Evolutionary conservation across 2,797 vertebrate species (phyloP).

Genomic region (Pseudochromis fuscus): DNA sequence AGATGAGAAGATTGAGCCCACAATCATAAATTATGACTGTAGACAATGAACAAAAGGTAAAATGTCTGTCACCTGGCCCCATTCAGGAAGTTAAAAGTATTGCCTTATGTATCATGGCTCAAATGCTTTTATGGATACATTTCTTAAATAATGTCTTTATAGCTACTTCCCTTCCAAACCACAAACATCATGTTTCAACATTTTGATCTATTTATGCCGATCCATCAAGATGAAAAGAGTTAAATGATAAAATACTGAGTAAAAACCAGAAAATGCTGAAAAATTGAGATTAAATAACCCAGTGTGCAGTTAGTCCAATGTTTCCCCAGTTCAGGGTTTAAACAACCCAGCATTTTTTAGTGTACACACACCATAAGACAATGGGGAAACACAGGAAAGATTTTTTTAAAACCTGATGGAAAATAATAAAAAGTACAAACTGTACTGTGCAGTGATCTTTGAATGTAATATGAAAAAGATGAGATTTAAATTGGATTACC

Average conservation of each 20-base stretch:
- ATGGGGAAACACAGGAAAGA: not conserved
- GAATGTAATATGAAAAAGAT: not conserved
- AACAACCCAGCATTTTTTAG: too few relatives aligned
- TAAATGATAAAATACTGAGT: too few relatives aligned
- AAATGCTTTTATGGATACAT: conserved; percentile 72
- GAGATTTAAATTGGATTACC: not conserved
- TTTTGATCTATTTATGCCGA: too few relatives aligned
- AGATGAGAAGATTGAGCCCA: not conserved
- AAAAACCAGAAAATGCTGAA: too few relatives aligned
- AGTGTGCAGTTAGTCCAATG: too few relatives aligned
- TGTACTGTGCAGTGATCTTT: not conserved
- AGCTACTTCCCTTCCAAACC: conserved; percentile 77
- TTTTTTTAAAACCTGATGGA: not conserved
- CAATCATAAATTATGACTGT: conserved; percentile 43
- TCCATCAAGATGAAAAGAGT: too few relatives aligned
- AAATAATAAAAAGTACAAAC: not conserved
- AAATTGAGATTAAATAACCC: too few relatives aligned
- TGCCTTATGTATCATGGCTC: conserved; percentile 59
- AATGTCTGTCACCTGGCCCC: conserved; percentile 66
- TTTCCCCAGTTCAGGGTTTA: too few relatives aligned
- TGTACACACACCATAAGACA: too few relatives aligned
- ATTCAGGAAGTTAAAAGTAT: conserved; percentile 78
- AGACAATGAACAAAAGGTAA: conserved; percentile 60
- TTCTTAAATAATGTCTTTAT: conserved; percentile 79
- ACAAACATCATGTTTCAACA: too few relatives aligned